These are phyloP conservation scores for Lucifuga dentata DNA, from an alignment of 2,113 vertebrate species.

Conservation along the genomic window DNA sequence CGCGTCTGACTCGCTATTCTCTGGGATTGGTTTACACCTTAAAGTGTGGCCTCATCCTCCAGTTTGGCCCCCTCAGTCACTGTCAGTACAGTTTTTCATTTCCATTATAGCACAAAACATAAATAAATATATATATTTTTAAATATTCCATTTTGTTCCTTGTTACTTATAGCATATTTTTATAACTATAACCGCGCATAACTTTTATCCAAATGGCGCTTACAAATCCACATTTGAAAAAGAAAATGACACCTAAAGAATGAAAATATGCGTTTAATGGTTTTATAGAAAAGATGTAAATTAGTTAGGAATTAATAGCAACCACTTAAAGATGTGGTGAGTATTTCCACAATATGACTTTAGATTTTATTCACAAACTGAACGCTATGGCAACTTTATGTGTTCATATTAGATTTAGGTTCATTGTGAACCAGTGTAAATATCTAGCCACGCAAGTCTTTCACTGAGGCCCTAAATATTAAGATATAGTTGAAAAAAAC, in stretches of 20 bases:
- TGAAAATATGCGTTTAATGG: not conserved
- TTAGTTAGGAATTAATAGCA: not conserved
- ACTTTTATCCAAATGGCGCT: not conserved
- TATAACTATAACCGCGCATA: too few species aligned
- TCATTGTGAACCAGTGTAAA: not conserved
- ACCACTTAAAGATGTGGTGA: not conserved
- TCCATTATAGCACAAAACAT: constrained; percentile 14
- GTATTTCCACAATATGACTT: not conserved
- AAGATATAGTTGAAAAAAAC: constrained; percentile 1
- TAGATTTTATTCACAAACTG: not conserved
- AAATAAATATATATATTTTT: too few species aligned
- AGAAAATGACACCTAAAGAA: constrained; percentile 1
- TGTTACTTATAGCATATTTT: too few species aligned
- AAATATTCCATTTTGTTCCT: too few species aligned
- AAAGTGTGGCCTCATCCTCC: constrained; percentile 49
- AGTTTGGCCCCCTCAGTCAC: constrained; percentile 52
- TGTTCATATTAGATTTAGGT: not conserved
- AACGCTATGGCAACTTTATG: constrained; percentile 40
- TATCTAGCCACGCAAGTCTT: too few species aligned
- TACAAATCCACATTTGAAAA: constrained; percentile 6
- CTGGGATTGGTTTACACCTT: not conserved
- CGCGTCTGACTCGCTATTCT: constrained; percentile 72
- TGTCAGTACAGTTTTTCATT: constrained; percentile 21
- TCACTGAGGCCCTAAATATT: too few species aligned
- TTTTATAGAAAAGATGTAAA: not conserved